Evolutionary conservation across 1,140 invertebrate species (phyloP).

Genomic region (Maconellicoccus hirsutus): DNA sequence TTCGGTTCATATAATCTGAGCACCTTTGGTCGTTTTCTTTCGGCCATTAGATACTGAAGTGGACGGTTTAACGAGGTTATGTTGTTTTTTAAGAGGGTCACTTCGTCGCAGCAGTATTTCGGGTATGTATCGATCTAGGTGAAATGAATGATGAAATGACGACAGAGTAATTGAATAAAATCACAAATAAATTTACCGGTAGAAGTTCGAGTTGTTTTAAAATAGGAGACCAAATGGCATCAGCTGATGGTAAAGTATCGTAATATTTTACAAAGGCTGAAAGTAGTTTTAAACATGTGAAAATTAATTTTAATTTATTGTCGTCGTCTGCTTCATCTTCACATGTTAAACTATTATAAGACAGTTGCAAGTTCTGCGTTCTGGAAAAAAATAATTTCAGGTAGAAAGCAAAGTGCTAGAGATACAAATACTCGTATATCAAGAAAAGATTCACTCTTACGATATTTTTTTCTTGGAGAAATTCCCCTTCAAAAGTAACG

Average conservation of each 20-base stretch:
- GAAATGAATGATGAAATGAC: not conserved
- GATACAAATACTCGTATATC: not conserved
- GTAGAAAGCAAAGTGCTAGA: too few relatives aligned
- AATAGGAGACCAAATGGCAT: conserved; percentile 37
- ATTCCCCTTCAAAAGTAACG: not conserved
- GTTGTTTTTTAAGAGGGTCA: conserved; percentile 38
- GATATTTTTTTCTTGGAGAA: not conserved
- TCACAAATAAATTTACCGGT: conserved; percentile 32
- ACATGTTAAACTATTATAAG: not conserved
- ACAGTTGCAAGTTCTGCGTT: not conserved
- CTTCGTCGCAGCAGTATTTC: not conserved
- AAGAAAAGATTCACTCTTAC: not conserved
- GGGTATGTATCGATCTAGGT: conserved; percentile 14
- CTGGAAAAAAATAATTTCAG: not conserved
- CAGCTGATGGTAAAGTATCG: conserved; percentile 41
- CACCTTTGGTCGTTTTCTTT: conserved; percentile 56
- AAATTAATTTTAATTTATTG: conserved; percentile 21
- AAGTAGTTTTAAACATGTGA: conserved; percentile 42
- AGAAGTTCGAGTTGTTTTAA: conserved; percentile 35
- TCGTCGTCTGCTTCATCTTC: not conserved
- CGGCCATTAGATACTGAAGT: conserved; percentile 40
- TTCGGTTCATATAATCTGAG: conserved; percentile 72
- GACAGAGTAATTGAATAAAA: conserved; percentile 23
- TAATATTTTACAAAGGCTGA: conserved; percentile 43
- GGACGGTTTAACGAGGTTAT: conserved; percentile 37